A percentile compares a stretch with the other conserved stretches of the same genome.
phyloP scores from a whole-genome alignment of 1,140 invertebrate genomes.

The Physella acuta region DNA sequence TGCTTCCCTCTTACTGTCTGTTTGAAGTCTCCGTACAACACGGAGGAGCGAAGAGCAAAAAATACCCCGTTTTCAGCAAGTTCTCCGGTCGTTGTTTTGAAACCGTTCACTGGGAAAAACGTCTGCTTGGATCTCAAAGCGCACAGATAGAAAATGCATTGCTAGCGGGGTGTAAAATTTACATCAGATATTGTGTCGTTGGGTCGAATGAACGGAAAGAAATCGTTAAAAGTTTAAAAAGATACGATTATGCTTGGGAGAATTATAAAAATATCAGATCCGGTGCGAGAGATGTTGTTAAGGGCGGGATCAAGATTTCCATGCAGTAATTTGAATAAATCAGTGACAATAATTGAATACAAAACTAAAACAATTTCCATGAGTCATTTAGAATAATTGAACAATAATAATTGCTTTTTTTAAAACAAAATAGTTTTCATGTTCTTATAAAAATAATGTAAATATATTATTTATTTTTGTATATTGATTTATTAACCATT shows the following conservation, averaged over 20 bases:
- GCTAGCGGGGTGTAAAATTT: not conserved
- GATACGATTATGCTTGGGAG: too few species aligned
- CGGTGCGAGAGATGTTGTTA: not conserved
- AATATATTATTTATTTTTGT: too few species aligned
- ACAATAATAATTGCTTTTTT: too few species aligned
- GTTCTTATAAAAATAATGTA: too few species aligned
- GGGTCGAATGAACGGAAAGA: too few species aligned
- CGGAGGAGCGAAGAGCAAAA: not conserved
- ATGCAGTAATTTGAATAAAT: too few species aligned
- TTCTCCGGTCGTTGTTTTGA: conserved; percentile 11
- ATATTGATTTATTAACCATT: too few species aligned
- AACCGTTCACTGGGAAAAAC: not conserved
- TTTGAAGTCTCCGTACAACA: conserved; percentile 17
- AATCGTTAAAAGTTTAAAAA: too few species aligned
- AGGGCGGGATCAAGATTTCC: not conserved
- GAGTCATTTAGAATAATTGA: too few species aligned
- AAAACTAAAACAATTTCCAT: too few species aligned
- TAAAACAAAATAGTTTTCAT: too few species aligned
- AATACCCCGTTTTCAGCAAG: conserved; percentile 1
- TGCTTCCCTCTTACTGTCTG: not conserved
- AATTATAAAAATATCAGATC: not conserved
- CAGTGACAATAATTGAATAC: too few species aligned
- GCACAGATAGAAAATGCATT: conserved; percentile 2
- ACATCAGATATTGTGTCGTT: not conserved
- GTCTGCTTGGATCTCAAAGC: not conserved